phyloP scores from a whole-genome alignment of 2,888 invertebrate genomes.

The Mesodorylaimus sp. region DNA sequence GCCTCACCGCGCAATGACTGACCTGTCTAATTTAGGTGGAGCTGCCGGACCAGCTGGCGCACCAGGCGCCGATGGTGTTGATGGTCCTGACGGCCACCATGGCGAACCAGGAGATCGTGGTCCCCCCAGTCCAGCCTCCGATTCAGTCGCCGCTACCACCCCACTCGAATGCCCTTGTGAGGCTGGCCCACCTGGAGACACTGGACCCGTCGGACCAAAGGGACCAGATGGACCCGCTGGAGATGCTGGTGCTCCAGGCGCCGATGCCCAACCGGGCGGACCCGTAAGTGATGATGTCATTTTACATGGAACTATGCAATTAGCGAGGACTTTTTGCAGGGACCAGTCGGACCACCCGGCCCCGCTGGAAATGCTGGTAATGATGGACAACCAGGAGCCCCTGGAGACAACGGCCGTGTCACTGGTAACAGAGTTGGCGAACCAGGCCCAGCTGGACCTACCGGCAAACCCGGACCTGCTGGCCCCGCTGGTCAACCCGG shows the following conservation, averaged over 20 bases:
- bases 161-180: slow-evolving; percentile 26
- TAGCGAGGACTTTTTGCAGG: too few species aligned
- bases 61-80: slow-evolving; percentile 19
- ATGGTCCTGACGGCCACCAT: slow-evolving; percentile 15
- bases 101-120: slow-evolving; percentile 6
- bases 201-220: slow-evolving; percentile 3
- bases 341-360: slow-evolving; percentile 9
- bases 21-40: too few species aligned
- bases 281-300: too few species aligned
- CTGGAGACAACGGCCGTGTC: background rate
- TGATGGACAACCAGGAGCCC: too few species aligned
- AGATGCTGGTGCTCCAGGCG: slow-evolving; percentile 20
- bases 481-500: slow-evolving; percentile 1
- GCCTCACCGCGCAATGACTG: too few species aligned
- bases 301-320: too few species aligned
- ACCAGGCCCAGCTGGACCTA: slow-evolving; percentile 1
- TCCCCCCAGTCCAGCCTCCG: background rate
- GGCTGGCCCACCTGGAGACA: slow-evolving; percentile 17
- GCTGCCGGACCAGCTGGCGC: slow-evolving; percentile 24
- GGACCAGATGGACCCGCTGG: slow-evolving; percentile 14
- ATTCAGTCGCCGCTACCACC: background rate
- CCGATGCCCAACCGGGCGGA: slow-evolving; percentile 13
- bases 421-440: slow-evolving; percentile 4
- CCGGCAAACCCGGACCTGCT: background rate
- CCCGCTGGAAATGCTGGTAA: too few species aligned